Conservation (phyloP, 1,140 invertebrate species). For the Plutomurus gul region DNA sequence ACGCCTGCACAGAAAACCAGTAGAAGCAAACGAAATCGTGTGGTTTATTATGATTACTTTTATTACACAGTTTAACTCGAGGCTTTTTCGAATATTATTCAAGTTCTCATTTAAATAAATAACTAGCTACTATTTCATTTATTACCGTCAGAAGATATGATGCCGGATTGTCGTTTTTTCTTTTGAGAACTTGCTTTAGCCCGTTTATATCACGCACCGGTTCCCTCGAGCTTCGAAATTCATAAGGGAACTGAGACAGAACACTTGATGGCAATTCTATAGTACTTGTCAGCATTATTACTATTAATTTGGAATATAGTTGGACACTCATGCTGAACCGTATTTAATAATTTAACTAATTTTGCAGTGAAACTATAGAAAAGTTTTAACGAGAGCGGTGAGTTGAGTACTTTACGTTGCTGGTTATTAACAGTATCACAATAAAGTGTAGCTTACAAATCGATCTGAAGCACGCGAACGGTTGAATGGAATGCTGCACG, state of each 20-base stretch:
- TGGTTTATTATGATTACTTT: too few species aligned
- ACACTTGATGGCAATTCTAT: background rate
- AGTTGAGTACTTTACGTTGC: too few species aligned
- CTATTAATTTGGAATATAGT: background rate
- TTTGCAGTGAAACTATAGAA: too few species aligned
- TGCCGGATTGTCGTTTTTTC: constrained; percentile 32
- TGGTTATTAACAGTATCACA: too few species aligned
- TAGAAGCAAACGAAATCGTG: background rate
- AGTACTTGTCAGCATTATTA: background rate
- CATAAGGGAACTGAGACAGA: constrained; percentile 32
- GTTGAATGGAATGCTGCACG: too few species aligned
- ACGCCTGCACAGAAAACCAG: background rate
- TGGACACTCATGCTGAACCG: background rate
- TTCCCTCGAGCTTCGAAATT: constrained; percentile 10
- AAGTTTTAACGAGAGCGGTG: too few species aligned
- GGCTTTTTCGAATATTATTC: too few species aligned
- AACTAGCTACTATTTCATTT: background rate
- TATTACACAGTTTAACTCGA: too few species aligned
- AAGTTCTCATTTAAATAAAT: too few species aligned
- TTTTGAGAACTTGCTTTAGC: constrained; percentile 1
- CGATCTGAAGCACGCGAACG: too few species aligned
- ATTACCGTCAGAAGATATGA: constrained; percentile 39
- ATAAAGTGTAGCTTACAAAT: too few species aligned
- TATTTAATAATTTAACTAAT: too few species aligned
- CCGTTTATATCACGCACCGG: constrained; percentile 13